Evolutionary conservation across 53 echinoderm and acorn worm genomes (phyloP).

Genomic region (Paracentrotus lividus): DNA sequence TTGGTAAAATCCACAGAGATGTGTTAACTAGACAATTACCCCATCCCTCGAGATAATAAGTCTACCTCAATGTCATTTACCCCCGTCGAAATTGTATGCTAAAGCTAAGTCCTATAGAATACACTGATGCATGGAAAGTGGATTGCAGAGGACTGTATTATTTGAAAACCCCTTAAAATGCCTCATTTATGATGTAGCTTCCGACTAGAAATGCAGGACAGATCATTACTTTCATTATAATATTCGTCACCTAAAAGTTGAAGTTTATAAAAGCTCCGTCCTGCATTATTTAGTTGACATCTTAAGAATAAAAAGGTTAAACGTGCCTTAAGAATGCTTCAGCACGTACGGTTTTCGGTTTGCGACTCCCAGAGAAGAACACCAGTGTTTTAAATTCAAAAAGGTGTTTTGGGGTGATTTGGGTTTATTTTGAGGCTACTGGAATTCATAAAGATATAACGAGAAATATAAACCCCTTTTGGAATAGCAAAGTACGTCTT

Average conservation of each 20-base stretch:
- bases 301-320: conserved; percentile 24
- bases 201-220: background rate
- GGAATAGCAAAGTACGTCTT: background rate
- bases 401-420: background rate
- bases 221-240: conserved; percentile 38
- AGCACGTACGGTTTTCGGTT: conserved; percentile 37
- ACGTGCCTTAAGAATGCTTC: conserved; percentile 9
- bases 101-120: too few species aligned
- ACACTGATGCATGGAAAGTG: too few species aligned
- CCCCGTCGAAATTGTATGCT: too few species aligned
- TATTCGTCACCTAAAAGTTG: background rate
- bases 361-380: conserved; percentile 29
- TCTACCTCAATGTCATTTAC: background rate
- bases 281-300: conserved; percentile 40
- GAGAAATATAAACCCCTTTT: background rate
- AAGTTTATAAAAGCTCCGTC: background rate
- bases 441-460: background rate
- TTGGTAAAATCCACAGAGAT: too few species aligned
- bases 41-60: background rate
- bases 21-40: background rate
- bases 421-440: too few species aligned
- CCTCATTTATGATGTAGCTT: conserved; percentile 38
- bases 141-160: background rate
- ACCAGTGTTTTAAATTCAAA: background rate
- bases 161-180: background rate